Percentiles rank a stretch among this genome's conserved stretches.
These are phyloP conservation scores for Osmoderma eremita DNA, from an alignment of 2,888 invertebrate species.

Conservation along the genomic window DNA sequence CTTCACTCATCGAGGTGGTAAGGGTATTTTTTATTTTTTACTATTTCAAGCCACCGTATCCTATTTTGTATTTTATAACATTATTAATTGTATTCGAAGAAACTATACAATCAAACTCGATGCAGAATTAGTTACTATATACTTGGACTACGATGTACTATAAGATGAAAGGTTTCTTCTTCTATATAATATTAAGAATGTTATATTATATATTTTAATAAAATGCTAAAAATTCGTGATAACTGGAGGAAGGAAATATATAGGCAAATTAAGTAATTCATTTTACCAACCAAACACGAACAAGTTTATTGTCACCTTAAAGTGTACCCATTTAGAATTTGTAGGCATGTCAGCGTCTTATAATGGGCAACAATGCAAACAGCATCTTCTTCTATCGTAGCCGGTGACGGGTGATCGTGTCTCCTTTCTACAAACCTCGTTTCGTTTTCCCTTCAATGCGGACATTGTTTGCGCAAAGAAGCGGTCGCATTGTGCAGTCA, in stretches of 20 bases:
- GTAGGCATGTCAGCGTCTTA: constrained; percentile 35
- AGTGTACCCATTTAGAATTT: constrained; percentile 53
- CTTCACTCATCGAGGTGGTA: too few relatives aligned
- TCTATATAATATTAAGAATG: too few relatives aligned
- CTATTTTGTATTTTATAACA: too few relatives aligned
- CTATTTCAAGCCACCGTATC: too few relatives aligned
- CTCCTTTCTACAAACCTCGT: constrained; percentile 26
- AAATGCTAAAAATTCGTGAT: too few relatives aligned
- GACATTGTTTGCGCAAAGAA: constrained; percentile 56
- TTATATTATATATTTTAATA: too few relatives aligned
- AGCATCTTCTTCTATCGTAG: constrained; percentile 12
- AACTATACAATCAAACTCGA: too few relatives aligned
- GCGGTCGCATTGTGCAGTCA: constrained; percentile 56
- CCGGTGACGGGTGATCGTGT: constrained; percentile 1
- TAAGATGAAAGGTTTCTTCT: too few relatives aligned
- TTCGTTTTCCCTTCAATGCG: constrained; percentile 46
- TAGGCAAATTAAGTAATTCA: constrained; percentile 22
- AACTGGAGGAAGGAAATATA: background rate
- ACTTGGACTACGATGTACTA: too few relatives aligned
- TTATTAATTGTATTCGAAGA: too few relatives aligned
- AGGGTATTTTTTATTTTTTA: too few relatives aligned
- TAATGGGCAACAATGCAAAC: constrained; percentile 27
- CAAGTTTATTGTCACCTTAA: constrained; percentile 52
- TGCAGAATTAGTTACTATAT: too few relatives aligned
- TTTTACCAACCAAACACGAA: constrained; percentile 20